These are phyloP conservation scores for Paralichthys olivaceus DNA, from an alignment of 2,113 vertebrate species.

Conservation along the genomic window DNA sequence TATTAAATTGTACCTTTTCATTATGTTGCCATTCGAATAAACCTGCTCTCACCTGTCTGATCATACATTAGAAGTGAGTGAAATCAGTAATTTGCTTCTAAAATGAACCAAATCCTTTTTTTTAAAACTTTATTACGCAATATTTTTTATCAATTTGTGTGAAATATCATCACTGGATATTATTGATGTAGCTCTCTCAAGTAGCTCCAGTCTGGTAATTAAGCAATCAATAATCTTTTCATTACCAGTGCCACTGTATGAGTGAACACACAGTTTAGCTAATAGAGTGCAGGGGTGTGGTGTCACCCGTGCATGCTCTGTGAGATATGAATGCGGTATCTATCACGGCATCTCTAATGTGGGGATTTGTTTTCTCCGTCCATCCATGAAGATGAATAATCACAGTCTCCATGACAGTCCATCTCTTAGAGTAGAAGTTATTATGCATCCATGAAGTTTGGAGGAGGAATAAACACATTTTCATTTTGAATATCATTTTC, in stretches of 20 bases:
- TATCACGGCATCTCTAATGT: conserved; percentile 23
- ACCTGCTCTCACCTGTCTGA: conserved; percentile 5
- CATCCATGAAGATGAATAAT: conserved; percentile 1
- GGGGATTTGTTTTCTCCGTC: conserved; percentile 13
- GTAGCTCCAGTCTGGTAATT: conserved; percentile 4
- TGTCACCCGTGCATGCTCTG: conserved; percentile 41
- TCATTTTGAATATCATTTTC: not conserved
- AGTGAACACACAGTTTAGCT: conserved; percentile 16
- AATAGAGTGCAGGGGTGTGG: conserved; percentile 30
- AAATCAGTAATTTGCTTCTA: conserved; percentile 15
- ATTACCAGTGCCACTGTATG: conserved; percentile 29
- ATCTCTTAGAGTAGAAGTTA: not conserved
- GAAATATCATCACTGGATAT: conserved; percentile 18
- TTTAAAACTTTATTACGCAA: not conserved
- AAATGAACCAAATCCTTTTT: not conserved
- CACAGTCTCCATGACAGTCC: not conserved
- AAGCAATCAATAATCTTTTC: conserved; percentile 21
- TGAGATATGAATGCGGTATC: conserved; percentile 24
- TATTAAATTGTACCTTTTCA: conserved; percentile 26
- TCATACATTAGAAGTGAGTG: not conserved
- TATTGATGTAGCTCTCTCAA: conserved; percentile 27
- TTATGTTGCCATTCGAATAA: conserved; percentile 32
- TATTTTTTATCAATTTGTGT: not conserved
- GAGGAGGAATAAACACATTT: not conserved
- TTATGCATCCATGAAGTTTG: not conserved